Evolutionary conservation across 2,888 invertebrate genomes (phyloP).

Genomic region (Anagyrus pseudococci): DNA sequence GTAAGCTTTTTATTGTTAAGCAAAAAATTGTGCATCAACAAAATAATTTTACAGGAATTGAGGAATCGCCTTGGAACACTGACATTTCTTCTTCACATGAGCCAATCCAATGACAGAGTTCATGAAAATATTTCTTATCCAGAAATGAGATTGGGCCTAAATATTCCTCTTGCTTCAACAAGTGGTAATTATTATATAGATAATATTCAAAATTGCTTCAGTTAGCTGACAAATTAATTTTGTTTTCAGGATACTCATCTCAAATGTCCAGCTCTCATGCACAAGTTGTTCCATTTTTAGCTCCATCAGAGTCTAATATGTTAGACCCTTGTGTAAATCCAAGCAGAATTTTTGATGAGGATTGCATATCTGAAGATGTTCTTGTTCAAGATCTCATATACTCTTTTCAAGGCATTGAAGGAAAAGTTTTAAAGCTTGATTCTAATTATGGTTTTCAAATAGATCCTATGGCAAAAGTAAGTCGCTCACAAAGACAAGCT

Average conservation of each 20-base stretch:
- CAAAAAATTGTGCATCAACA: neutral
- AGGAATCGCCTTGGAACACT: conserved; percentile 52
- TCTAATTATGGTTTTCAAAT: conserved; percentile 70
- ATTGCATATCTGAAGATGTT: conserved; percentile 62
- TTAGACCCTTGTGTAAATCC: conserved; percentile 42
- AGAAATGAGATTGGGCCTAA: conserved; percentile 51
- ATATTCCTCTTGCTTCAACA: conserved; percentile 50
- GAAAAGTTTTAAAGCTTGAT: conserved; percentile 75
- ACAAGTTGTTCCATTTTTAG: conserved; percentile 50
- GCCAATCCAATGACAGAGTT: conserved; percentile 46
- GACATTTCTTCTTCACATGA: conserved; percentile 52
- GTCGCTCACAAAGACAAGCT: conserved; percentile 67
- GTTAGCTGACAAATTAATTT: neutral
- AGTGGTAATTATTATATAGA: conserved; percentile 50
- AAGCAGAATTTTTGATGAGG: conserved; percentile 52
- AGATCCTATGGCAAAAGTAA: conserved; percentile 65
- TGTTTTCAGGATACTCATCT: conserved; percentile 46
- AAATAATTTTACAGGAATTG: conserved; percentile 46
- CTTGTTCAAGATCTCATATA: conserved; percentile 81
- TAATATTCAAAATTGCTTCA: conserved; percentile 5
- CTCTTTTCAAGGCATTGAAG: conserved; percentile 88
- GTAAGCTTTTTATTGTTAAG: conserved; percentile 6
- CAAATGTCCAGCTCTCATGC: conserved; percentile 47
- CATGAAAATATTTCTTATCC: conserved; percentile 50
- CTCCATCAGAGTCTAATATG: conserved; percentile 44